Base-by-base conservation (phyloP, 2,888 invertebrate genomes). In the Emmelina monodactyla region DNA sequence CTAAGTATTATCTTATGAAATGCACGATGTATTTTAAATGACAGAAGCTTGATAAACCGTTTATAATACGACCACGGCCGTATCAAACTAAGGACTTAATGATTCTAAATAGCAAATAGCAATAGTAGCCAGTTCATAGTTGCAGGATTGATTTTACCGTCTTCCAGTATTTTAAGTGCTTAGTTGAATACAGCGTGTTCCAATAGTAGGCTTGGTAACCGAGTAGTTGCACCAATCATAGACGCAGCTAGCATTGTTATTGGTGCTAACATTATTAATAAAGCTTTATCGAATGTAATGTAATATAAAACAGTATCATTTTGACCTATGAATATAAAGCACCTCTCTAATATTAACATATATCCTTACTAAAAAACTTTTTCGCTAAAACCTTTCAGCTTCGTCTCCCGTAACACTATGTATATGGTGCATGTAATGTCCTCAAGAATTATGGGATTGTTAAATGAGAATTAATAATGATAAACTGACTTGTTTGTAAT, bases 101-200 rank as follows among this genome's bases (percentile, higher is more conserved):
- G n/a, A n/a, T n/a, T n/a, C n/a, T n/a, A n/a, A n/a, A n/a, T n/a
- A n/a, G n/a, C n/a, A n/a, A n/a, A n/a, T n/a, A n/a, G n/a, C n/a
- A n/a, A n/a, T n/a, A n/a, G n/a, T n/a, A n/a, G n/a, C n/a, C n/a
- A n/a, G n/a, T n/a, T n/a, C n/a, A n/a, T n/a, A n/a, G n/a, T n/a
- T n/a, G n/a, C 9, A 25, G 11, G 43, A 49, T 47, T 46, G 38
- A 55, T 70, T 70, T 61, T 68, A 64, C 55, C 46, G 75, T 73
- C 73, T 76, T 75, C 75, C 75, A 75, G 49, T 73, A 67, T 53
- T 49, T 46, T 66, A 70, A 67, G 65, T 55, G 52, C 53, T n/a
- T 57, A 58, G 58, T 53, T 42, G 45, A 55, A 43, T 49, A 25
- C 25, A 25, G 11, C 25, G n/a, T n/a, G n/a, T n/a, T 25, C 3